Percentiles rank a stretch among this genome's conserved stretches.
Conservation (phyloP, 2,113 vertebrate genomes). For the Myotis yumanensis region DNA sequence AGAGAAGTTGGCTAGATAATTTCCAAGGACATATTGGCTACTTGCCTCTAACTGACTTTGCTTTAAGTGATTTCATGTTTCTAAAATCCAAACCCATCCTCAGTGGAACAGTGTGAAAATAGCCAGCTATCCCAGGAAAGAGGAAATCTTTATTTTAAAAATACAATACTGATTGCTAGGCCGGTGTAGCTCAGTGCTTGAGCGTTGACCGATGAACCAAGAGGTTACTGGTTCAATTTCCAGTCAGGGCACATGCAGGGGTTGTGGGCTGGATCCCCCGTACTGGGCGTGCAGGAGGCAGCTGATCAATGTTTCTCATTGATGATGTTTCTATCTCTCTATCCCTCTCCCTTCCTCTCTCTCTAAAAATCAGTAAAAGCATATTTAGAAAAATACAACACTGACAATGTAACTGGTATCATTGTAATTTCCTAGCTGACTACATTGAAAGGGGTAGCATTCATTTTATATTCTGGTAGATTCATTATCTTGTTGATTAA, state of each 20-base stretch:
- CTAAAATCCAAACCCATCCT: not conserved
- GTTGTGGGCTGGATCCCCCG: not conserved
- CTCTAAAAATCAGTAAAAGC: not conserved
- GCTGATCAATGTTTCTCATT: not conserved
- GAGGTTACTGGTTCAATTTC: not conserved
- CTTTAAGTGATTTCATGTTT: not conserved
- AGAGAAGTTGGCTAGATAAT: not conserved
- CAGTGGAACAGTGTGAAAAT: not conserved
- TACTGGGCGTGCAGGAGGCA: not conserved
- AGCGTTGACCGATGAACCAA: too few species aligned
- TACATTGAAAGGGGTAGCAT: not conserved
- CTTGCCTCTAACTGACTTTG: not conserved
- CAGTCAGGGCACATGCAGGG: not conserved
- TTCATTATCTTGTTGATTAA: not conserved
- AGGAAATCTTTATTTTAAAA: not conserved
- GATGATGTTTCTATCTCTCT: not conserved
- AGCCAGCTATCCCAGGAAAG: not conserved
- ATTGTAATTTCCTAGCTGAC: not conserved
- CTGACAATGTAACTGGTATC: not conserved
- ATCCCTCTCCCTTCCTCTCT: not conserved
- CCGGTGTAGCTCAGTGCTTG: too few species aligned
- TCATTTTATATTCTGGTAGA: conserved; percentile 24
- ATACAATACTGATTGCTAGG: not conserved
- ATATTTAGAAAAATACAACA: not conserved
- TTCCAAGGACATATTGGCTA: not conserved